phyloP scores from a whole-genome alignment of 2,113 vertebrate species.

The Tupaia tana region DNA sequence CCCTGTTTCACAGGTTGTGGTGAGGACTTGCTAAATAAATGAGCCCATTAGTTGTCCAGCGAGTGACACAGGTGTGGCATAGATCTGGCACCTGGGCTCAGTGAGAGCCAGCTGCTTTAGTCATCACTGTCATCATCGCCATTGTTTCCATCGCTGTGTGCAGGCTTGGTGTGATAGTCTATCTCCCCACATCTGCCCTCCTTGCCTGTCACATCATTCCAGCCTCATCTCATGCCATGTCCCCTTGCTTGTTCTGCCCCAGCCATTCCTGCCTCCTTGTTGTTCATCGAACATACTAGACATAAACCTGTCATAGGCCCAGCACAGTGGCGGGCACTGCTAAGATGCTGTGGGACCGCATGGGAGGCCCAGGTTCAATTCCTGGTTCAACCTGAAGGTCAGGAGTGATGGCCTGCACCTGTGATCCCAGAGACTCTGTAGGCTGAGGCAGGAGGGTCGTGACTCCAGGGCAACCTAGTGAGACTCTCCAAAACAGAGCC shows the following conservation, averaged over 20 bases:
- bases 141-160: not conserved
- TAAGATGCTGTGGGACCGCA: no score
- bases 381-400: no score
- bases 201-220: not conserved
- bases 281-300: not conserved
- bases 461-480: no score
- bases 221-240: rapidly evolving
- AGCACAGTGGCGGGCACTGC: no score
- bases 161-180: not conserved
- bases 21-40: not conserved
- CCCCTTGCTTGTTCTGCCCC: not conserved
- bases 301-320: not conserved
- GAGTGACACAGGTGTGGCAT: no score
- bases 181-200: not conserved
- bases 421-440: no score
- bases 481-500: no score
- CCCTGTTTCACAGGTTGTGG: not conserved
- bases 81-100: not conserved
- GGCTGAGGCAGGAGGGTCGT: no score
- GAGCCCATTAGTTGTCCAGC: not conserved
- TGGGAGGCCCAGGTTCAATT: no score
- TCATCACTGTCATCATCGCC: not conserved
- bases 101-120: not conserved
- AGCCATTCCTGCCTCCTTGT: not conserved
- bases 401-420: no score